Evolutionary conservation across 2,113 vertebrate genomes (phyloP).

Genomic region (Antigone vipio): DNA sequence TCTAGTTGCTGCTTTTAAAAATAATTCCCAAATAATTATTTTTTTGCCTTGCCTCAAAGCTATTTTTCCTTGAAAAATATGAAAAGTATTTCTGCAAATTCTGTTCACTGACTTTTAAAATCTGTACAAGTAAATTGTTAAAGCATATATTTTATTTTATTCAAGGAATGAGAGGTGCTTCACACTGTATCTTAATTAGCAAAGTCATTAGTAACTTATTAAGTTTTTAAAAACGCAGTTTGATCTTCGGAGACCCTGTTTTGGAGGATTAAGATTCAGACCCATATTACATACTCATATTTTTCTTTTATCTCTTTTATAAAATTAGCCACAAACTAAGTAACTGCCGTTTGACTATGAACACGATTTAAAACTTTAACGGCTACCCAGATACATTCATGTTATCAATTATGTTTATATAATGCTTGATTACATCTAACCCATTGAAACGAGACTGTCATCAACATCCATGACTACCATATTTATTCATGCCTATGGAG

Average conservation of each 20-base stretch:
- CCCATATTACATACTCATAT: background rate
- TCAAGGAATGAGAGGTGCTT: background rate
- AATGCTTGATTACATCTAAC: background rate
- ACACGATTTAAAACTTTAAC: background rate
- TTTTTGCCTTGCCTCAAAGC: background rate
- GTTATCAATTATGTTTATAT: background rate
- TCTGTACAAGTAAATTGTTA: background rate
- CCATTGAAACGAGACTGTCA: background rate
- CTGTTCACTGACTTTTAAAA: background rate
- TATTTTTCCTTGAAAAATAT: background rate
- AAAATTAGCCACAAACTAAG: background rate
- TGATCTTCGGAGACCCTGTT: background rate
- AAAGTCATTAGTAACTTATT: background rate
- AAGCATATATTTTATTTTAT: background rate
- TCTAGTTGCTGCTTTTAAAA: background rate
- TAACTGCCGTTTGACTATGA: background rate
- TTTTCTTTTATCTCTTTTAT: background rate
- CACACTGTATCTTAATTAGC: background rate
- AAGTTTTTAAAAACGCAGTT: background rate
- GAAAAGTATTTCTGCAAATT: background rate
- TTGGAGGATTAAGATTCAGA: background rate
- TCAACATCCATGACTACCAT: background rate
- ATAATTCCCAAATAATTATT: background rate
- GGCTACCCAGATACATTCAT: background rate
- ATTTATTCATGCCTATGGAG: background rate